phyloP scores from a whole-genome alignment of 2,888 invertebrate genomes.

The Dugesia japonica region DNA sequence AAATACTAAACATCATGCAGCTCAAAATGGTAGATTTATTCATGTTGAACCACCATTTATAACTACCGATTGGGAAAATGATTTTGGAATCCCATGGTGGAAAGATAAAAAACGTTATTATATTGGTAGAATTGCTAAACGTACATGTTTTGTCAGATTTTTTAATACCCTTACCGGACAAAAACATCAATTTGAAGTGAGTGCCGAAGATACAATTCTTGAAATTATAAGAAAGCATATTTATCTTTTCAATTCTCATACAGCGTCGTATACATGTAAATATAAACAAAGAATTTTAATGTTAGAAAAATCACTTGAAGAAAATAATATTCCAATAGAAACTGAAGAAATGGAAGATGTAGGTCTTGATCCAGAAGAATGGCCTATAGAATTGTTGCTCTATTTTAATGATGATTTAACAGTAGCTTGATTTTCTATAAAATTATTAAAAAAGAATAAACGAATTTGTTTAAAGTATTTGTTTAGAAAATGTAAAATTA shows the following conservation, averaged over 20 bases:
- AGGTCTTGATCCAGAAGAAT: conserved; percentile 56
- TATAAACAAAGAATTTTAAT: conserved; percentile 51
- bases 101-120: conserved; percentile 55
- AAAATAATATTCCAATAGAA: conserved; percentile 60
- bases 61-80: conserved; percentile 55
- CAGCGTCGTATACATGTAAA: conserved; percentile 63
- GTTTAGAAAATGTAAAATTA: too few relatives aligned
- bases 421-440: too few relatives aligned
- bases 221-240: conserved; percentile 58
- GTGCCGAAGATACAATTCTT: conserved; percentile 64
- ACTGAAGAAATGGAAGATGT: conserved; percentile 54
- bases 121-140: conserved; percentile 58
- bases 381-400: conserved; percentile 57
- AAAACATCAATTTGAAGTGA: conserved; percentile 54
- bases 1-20: conserved; percentile 53
- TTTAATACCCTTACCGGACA: conserved; percentile 59
- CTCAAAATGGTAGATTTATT: conserved; percentile 55
- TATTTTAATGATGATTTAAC: conserved; percentile 62
- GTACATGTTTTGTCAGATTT: conserved; percentile 59
- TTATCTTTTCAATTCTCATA: conserved; percentile 59
- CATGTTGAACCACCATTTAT: conserved; percentile 53
- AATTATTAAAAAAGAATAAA: too few relatives aligned
- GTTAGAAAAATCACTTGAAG: conserved; percentile 53
- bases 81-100: conserved; percentile 59
- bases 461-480: too few relatives aligned